Evolutionary conservation across 2,797 vertebrate genomes (phyloP), one percentile per base, ranked within the genome.

Genomic region (Nyctibius grandis): DNA sequence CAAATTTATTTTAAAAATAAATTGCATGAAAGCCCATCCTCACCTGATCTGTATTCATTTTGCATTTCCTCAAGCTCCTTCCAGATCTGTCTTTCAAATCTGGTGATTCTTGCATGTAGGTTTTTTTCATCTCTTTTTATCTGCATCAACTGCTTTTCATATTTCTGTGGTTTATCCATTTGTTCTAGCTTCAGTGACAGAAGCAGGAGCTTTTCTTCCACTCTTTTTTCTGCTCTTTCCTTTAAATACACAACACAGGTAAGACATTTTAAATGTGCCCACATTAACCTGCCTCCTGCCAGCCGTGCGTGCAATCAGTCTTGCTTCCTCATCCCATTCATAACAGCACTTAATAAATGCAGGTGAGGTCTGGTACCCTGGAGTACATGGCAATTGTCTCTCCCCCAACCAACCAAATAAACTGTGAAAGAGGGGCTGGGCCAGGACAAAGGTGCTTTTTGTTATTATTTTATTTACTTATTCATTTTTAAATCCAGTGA

Each of bases 1-100:
- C 28, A 73, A 73, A 53, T 45, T 8, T 25, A 2, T n/a, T 77
- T 56, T 38, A 4, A 13, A 81, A 85, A 68, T 14, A 36, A 65
- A 22, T 40, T 1, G 0, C 20, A 9, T 48, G 5, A 59, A 68
- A 63, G 23, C 29, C 13, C 16, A 38, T 59, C 74, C 97, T 97
- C 91, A 99, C 98, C 98, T 98, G 98, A 98, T 97, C 98, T 98
- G 86, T 99, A 98, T 67, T 99, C 98, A 56, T 93, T 98, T 95
- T 98, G 98, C 92, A 99, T 98, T 98, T 98, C 98, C 95, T 98
- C 98, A 88, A 99, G 94, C 96, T 98, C 98, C 67, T 96, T 96
- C 95, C 98, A 98, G 57, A 99, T 95, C 91, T 93, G 91, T 75
- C 95, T 98, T 98, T 99, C 98, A 92, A 98, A 76, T 57, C 96